A percentile compares a stretch with the other conserved stretches of the same genome.
phyloP scores from a whole-genome alignment of 92 coral and sea anemone species.

The Palythoa heliodiscus region DNA sequence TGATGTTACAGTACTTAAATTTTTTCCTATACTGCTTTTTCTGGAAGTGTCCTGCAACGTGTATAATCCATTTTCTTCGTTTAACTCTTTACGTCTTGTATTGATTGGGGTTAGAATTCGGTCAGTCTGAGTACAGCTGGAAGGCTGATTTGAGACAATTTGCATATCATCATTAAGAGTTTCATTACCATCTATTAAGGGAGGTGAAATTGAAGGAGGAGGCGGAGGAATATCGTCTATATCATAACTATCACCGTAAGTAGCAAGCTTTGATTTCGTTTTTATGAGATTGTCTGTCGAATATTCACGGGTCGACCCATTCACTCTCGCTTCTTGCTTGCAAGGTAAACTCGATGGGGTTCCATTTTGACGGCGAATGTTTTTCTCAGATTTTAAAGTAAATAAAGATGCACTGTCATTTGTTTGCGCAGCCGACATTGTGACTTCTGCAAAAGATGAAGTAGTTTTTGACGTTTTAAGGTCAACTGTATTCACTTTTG shows the following conservation, averaged over 20 bases:
- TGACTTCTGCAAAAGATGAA: slow-evolving; percentile 11
- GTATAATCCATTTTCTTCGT: background rate
- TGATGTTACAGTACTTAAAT: background rate
- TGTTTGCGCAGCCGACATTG: slow-evolving; percentile 43
- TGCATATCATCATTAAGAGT: background rate
- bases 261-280: slow-evolving; percentile 15
- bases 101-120: background rate
- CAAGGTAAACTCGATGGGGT: background rate
- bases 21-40: background rate
- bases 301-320: background rate
- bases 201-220: slow-evolving; percentile 50
- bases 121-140: background rate
- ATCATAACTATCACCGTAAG: background rate
- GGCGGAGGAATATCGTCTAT: slow-evolving; percentile 41
- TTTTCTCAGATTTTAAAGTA: slow-evolving; percentile 18
- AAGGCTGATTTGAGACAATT: background rate
- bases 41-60: background rate
- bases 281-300: background rate
- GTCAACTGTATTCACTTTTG: slow-evolving; percentile 9
- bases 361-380: background rate
- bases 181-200: slow-evolving; percentile 38
- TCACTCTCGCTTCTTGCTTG: background rate
- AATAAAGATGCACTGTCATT: slow-evolving; percentile 13
- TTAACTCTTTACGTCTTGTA: background rate
- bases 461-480: background rate